These are phyloP conservation scores for Axinella damicornis DNA, from an alignment of 37 sponge, comb jelly and placozoan species.

Conservation along the genomic window DNA sequence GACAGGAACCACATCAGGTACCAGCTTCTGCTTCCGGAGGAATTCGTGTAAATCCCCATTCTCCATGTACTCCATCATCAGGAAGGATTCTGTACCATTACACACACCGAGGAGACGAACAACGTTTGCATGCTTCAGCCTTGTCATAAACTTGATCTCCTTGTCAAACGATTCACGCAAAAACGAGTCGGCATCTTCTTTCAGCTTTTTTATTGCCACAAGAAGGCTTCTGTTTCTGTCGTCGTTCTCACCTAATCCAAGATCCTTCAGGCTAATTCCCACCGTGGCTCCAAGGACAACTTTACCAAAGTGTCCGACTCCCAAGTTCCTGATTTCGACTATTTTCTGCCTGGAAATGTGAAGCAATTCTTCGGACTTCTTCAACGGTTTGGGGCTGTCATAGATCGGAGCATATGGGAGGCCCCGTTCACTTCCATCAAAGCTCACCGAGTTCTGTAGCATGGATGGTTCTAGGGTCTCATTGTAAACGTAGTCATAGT, in stretches of 20 bases:
- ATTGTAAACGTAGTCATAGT: constrained; percentile 42
- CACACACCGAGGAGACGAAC: constrained; percentile 79
- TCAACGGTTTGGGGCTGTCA: constrained; percentile 9
- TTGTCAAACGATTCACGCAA: constrained; percentile 66
- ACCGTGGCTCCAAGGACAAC: constrained; percentile 67
- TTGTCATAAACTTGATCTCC: constrained; percentile 82
- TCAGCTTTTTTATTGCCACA: constrained; percentile 87
- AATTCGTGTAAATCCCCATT: constrained; percentile 90
- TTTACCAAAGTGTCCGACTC: constrained; percentile 72
- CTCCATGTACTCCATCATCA: constrained; percentile 95
- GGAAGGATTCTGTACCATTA: constrained; percentile 24
- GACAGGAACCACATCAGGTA: constrained; percentile 17
- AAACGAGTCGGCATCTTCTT: constrained; percentile 34
- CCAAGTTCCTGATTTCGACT: constrained; percentile 45
- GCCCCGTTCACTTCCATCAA: neutral
- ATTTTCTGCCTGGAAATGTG: constrained; percentile 36
- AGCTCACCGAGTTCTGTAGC: constrained; percentile 18
- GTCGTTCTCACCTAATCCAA: constrained; percentile 39
- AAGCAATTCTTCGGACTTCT: constrained; percentile 5
- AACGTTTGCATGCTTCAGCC: constrained; percentile 77
- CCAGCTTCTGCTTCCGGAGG: constrained; percentile 68
- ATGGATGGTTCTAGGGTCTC: constrained; percentile 67
- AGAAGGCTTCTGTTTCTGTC: constrained; percentile 57
- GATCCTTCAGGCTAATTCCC: constrained; percentile 66
- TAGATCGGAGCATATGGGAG: constrained; percentile 69